A percentile compares a stretch with the other conserved stretches of the same genome.
Conservation (phyloP, 2,113 vertebrate genomes). For the Uropsilus gracilis region DNA sequence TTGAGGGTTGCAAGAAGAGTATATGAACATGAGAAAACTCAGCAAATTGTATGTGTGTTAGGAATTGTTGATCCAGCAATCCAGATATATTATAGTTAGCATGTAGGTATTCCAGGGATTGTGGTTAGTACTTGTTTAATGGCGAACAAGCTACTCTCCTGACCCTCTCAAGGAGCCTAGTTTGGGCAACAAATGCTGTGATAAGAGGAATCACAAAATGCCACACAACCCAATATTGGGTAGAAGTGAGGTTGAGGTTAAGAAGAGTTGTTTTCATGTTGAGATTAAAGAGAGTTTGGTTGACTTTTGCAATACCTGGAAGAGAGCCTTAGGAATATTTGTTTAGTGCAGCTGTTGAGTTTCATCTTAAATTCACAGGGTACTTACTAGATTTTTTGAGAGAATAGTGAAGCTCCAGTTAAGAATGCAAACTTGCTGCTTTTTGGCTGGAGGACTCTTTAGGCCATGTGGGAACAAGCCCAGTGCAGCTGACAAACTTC, state of each 20-base stretch:
- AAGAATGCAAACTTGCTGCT: slow-evolving; percentile 30
- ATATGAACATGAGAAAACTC: neutral
- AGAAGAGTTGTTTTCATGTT: slow-evolving; percentile 7
- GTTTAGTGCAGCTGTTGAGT: slow-evolving; percentile 53
- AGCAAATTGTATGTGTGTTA: neutral
- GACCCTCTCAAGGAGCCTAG: neutral
- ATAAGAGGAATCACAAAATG: neutral
- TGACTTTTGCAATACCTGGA: slow-evolving; percentile 1
- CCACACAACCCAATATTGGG: neutral
- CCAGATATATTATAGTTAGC: neutral
- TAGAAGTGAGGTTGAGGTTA: neutral
- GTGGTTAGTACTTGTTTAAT: slow-evolving; percentile 14
- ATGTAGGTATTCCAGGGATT: neutral
- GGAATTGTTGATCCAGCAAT: neutral
- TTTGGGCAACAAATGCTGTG: neutral
- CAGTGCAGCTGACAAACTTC: slow-evolving; percentile 53
- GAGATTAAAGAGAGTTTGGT: slow-evolving; percentile 12
- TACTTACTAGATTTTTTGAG: slow-evolving; percentile 56
- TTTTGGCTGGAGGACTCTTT: slow-evolving; percentile 65
- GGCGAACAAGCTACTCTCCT: neutral
- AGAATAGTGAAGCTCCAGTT: slow-evolving; percentile 40
- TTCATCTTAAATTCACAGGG: slow-evolving; percentile 20
- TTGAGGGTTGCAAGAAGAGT: neutral
- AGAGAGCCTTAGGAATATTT: slow-evolving; percentile 44
- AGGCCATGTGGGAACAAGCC: slow-evolving; percentile 68